Conservation (phyloP, 2,888 invertebrate species). For the Neria commutata region DNA sequence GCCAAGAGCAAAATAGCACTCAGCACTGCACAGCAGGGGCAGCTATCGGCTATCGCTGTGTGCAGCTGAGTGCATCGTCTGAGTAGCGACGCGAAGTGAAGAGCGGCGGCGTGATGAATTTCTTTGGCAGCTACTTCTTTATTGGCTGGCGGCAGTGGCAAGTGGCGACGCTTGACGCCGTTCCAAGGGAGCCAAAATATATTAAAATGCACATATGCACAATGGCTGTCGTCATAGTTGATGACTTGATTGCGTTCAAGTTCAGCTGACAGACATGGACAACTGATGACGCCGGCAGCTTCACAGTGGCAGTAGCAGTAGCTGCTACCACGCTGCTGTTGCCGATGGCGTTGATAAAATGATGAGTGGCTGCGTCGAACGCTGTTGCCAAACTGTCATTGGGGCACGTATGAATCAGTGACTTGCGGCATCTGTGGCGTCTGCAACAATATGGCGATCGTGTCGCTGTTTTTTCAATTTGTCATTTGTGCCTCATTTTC, state of each 20-base stretch:
- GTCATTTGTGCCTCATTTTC: too few species aligned
- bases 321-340: conserved; percentile 11
- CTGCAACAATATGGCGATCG: conserved; percentile 12
- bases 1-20: conserved; percentile 4
- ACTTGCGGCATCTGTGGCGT: too few species aligned
- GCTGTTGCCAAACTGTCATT: too few species aligned
- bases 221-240: not conserved
- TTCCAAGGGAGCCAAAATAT: too few species aligned
- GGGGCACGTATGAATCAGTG: too few species aligned
- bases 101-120: not conserved
- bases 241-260: conserved; percentile 35
- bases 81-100: not conserved
- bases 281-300: too few species aligned
- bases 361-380: not conserved
- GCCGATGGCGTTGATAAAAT: conserved; percentile 2
- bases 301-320: conserved; percentile 7
- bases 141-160: not conserved
- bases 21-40: not conserved
- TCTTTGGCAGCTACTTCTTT: not conserved
- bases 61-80: not conserved
- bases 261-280: conserved; percentile 33
- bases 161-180: not conserved
- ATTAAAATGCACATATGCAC: not conserved
- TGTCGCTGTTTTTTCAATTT: too few species aligned
- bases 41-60: not conserved